phyloP scores from a whole-genome alignment of 2,113 vertebrate species.

The Colistium nudipinnis region DNA sequence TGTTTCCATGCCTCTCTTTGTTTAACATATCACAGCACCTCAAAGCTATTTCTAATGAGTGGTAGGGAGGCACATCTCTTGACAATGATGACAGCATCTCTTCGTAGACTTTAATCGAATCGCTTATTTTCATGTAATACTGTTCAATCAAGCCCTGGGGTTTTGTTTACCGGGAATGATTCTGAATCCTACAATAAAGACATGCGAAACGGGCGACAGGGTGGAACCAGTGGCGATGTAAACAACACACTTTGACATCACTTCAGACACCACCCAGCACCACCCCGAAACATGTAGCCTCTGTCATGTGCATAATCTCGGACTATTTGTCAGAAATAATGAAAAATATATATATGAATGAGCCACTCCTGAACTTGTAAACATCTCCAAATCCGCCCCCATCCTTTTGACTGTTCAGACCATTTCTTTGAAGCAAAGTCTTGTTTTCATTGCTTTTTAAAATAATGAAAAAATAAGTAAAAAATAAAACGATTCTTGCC shows the following conservation, averaged over 20 bases:
- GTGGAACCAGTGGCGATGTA: slow-evolving; percentile 1
- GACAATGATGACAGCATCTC: not conserved
- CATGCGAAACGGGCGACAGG: not conserved
- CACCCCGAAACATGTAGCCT: not conserved
- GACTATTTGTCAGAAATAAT: not conserved
- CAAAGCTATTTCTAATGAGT: not conserved
- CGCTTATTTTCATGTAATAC: not conserved
- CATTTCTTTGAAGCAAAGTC: not conserved
- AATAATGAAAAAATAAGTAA: not conserved
- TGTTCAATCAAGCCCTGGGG: not conserved
- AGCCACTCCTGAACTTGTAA: slow-evolving; percentile 46
- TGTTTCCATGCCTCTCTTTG: slow-evolving; percentile 45
- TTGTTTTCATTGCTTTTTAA: not conserved
- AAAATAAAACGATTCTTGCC: slow-evolving; percentile 56
- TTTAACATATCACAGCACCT: slow-evolving; percentile 23
- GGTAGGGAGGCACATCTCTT: not conserved
- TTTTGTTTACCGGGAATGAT: slow-evolving; percentile 15
- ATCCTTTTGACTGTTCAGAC: not conserved
- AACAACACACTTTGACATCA: slow-evolving; percentile 16
- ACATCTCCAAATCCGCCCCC: slow-evolving; percentile 35
- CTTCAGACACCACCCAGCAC: not conserved
- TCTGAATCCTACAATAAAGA: slow-evolving; percentile 16
- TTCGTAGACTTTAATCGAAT: not conserved
- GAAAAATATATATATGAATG: not conserved
- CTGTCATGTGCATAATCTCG: not conserved